Base-by-base conservation (phyloP, 2,888 invertebrate species). In the Microctonus brassicae region DNA sequence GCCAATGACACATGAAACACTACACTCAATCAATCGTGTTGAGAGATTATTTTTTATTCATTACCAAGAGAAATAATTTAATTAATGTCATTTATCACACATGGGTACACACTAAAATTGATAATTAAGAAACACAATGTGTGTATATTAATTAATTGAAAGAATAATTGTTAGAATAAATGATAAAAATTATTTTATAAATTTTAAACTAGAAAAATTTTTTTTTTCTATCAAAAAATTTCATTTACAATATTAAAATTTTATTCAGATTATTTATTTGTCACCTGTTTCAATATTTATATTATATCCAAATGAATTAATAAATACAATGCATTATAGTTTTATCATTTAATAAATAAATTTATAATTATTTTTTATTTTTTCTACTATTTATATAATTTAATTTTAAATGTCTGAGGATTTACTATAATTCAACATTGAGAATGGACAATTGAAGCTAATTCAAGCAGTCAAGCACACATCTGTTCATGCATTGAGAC, bases 21-120 rank as follows among this genome's bases (percentile, higher is more conserved):
- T 79, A 79, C 82, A 81, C 82, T 83, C 82, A 78, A 80, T 85
- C 85, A 85, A 75, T 73, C 73, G 62, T 65, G 57, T 53, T 42
- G 22, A 65, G 64, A 67, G 61, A 36, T 52, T 52, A 69, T 69
- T 66, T 61, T 62, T 70, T 47, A 62, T 68, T 17, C n/a, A 47
- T 47, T 17, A 47, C 47, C 20, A 17, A 20, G 17, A 47, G 47
- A 47, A 47, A 47, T 47, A 47, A 47, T 47, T 47, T 17, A n/a
- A 47, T 20, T 17, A 47, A 20, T 47, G 17, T 2, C n/a, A 47
- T 47, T 20, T n/a, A 47, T 20, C 47, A n/a, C 17, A 7, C n/a
- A n/a, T 47, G 17, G 4, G 17, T 20, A n/a, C 17, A 47, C 17
- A 5, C 17, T 47, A 47, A n/a, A n/a, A n/a, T 47, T 4, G 9